phyloP scores from a whole-genome alignment of 2,113 vertebrate genomes.

The Rostratula benghalensis region DNA sequence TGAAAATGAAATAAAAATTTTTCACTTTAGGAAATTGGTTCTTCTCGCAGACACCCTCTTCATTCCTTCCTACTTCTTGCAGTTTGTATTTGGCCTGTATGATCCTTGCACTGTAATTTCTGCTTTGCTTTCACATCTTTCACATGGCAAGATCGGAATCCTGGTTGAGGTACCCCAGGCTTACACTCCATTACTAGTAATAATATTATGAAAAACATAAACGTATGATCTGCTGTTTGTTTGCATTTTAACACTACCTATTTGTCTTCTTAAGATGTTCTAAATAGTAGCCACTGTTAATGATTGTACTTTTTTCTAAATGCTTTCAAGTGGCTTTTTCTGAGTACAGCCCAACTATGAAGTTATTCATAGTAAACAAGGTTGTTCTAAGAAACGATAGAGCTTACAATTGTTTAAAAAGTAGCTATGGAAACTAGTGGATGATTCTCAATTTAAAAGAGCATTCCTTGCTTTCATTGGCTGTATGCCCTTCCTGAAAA shows the following conservation, averaged over 20 bases:
- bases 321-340: background rate
- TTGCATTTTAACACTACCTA: background rate
- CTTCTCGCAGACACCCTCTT: background rate
- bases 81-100: background rate
- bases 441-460: slow-evolving; percentile 4
- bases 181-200: background rate
- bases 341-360: background rate
- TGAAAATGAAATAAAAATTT: background rate
- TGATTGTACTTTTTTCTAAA: background rate
- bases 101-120: background rate
- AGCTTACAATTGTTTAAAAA: slow-evolving; percentile 17
- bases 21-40: background rate
- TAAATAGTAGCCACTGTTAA: background rate
- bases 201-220: background rate
- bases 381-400: background rate
- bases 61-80: background rate
- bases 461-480: slow-evolving; percentile 47
- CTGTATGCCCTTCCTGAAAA: slow-evolving; percentile 15
- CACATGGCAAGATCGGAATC: background rate
- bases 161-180: background rate
- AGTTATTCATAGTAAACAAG: slow-evolving; percentile 32
- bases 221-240: background rate
- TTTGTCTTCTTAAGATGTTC: background rate
- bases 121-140: background rate
- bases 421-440: slow-evolving; percentile 33